These are phyloP conservation scores for Platysternon megacephalum DNA, from an alignment of 2,113 vertebrate species.

Conservation along the genomic window DNA sequence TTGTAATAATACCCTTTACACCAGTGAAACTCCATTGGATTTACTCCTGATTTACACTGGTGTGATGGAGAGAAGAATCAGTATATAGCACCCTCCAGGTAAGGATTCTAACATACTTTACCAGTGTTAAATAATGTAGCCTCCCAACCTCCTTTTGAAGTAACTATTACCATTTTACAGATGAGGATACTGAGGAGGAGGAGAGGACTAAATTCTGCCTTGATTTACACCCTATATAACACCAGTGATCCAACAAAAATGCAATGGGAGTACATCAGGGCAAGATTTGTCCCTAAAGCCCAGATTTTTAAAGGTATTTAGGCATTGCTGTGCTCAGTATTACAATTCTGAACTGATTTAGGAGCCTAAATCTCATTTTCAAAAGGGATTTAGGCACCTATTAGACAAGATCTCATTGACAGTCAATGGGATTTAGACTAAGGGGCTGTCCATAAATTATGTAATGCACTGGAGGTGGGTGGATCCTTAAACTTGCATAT, in stretches of 20 bases:
- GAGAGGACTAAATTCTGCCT: not conserved
- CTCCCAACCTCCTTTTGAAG: rapidly evolving
- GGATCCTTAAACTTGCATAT: too few relatives aligned
- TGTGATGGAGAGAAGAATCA: not conserved
- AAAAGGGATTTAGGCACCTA: not conserved
- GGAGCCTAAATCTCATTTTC: not conserved
- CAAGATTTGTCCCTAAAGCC: not conserved
- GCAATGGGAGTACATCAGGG: not conserved
- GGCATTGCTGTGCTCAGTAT: too few relatives aligned
- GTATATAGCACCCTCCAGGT: not conserved
- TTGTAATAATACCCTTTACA: not conserved
- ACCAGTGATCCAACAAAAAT: not conserved
- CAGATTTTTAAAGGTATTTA: too few relatives aligned
- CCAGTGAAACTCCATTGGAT: not conserved
- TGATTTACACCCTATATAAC: not conserved
- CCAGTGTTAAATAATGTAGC: not conserved
- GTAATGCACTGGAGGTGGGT: too few relatives aligned
- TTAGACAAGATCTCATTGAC: not conserved
- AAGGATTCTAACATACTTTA: not conserved
- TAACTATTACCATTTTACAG: not conserved
- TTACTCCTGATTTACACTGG: not conserved
- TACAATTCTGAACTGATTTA: too few relatives aligned
- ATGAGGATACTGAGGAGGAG: not conserved
- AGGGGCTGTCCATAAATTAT: not conserved
- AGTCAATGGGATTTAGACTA: not conserved